Conservation (phyloP, 2,797 vertebrate genomes). For the Heteromormyrus szaboi region DNA sequence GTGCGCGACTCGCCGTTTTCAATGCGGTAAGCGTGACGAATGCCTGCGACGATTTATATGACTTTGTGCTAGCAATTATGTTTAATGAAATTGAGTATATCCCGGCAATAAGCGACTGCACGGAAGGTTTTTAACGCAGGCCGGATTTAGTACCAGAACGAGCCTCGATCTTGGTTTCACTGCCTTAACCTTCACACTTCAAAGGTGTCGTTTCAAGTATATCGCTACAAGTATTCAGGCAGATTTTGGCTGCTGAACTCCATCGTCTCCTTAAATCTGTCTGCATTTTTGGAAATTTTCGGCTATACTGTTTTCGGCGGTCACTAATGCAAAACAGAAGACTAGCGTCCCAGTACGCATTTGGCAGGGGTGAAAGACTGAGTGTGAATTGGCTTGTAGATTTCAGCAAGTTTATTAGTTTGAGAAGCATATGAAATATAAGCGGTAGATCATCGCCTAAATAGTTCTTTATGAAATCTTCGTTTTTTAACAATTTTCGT, state of each 20-base stretch:
- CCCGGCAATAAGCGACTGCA: background rate
- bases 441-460: background rate
- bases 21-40: slow-evolving; percentile 47
- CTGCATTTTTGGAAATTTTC: background rate
- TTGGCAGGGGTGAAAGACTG: background rate
- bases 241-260: background rate
- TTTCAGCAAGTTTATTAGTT: background rate
- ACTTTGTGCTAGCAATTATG: background rate
- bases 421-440: background rate
- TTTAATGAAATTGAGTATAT: background rate
- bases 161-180: background rate
- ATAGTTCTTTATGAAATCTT: background rate
- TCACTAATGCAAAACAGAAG: background rate
- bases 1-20: slow-evolving; percentile 20
- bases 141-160: background rate
- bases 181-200: background rate
- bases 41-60: slow-evolving; percentile 13
- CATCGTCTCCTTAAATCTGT: background rate
- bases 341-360: background rate
- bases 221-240: background rate
- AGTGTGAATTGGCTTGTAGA: background rate
- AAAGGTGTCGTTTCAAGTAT: background rate
- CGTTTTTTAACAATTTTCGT: background rate
- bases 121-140: background rate
- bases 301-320: background rate